Evolutionary conservation across 2,888 invertebrate species (phyloP), one percentile per base, ranked within the genome.

Genomic region (Acholoe squamosa): DNA sequence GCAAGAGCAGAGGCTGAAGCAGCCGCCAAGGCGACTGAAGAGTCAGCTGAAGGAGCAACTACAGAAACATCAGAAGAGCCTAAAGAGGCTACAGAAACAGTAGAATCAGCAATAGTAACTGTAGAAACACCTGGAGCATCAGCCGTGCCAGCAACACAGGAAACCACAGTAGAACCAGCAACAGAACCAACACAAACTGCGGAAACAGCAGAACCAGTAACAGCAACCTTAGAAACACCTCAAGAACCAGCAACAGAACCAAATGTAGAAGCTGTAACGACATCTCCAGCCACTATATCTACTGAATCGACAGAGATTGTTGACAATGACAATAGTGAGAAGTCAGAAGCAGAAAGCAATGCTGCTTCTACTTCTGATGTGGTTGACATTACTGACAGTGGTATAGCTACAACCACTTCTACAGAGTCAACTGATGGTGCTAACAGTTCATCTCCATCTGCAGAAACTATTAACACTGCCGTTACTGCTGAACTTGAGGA

Each of bases 371-470:
- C 71, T n/a, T 25, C 71, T n/a, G 25, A 71, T 16, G 71, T n/a
- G 10, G n/a, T 71, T 71, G 71, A 71, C n/a, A 71, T 16, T n/a
- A 77, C 77, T 16, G 77, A 77, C 22, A 51, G 14, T 84, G 51
- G 51, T 52, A 7, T 28, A 12, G 16, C n/a, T 12, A 28, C 51
- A 43, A 14, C 84, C 51, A 54, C 54, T 12, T 25, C 84, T 51
- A 51, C 16, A 52, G 52, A 43, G 12, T 10, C 84, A 51, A 7
- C 52, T 84, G 22, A 51, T 25, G n/a, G 7, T 52, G 52, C 51
- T 54, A n/a, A 31, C 33, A 84, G 7, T 84, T n/a, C 51, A 7
- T 5, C 84, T 54, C 43, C 84, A 51, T 1, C 84, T 51, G 51
- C 7, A 28, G 19, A 34, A 10, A 84, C n/a, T n/a, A n/a, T n/a